These are phyloP conservation scores for Ophion ventricosus DNA, from an alignment of 2,888 invertebrate genomes.

Conservation along the genomic window DNA sequence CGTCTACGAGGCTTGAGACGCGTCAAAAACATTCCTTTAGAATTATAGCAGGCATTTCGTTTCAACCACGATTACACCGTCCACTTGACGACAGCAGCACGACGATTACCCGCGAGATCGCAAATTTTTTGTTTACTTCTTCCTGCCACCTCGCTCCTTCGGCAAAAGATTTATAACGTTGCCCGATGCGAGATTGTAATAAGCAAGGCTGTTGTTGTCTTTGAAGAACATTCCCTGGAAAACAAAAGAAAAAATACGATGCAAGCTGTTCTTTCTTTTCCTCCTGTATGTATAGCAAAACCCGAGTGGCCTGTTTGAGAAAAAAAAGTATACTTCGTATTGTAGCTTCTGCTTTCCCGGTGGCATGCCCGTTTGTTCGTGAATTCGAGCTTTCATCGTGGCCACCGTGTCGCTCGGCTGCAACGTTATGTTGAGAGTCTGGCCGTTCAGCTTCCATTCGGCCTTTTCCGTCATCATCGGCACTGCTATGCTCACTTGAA, in stretches of 20 bases:
- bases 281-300: background rate
- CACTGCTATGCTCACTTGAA: constrained; percentile 91
- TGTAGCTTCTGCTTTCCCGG: constrained; percentile 98
- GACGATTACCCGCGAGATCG: background rate
- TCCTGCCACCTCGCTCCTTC: constrained; percentile 98
- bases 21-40: background rate
- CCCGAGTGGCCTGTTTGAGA: background rate
- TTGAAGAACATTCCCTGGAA: constrained; percentile 98
- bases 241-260: constrained; percentile 66
- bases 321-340: constrained; percentile 88
- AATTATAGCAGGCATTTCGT: background rate
- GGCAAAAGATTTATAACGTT: constrained; percentile 94
- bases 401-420: constrained; percentile 92
- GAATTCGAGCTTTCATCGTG: constrained; percentile 93
- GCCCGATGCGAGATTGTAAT: constrained; percentile 96
- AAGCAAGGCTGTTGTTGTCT: constrained; percentile 96
- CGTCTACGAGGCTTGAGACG: background rate
- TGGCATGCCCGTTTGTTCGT: constrained; percentile 95
- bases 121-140: constrained; percentile 88
- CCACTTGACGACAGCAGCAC: background rate
- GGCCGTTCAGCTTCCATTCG: constrained; percentile 98
- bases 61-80: too few relatives aligned
- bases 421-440: constrained; percentile 91
- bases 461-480: constrained; percentile 94
- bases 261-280: background rate